Evolutionary conservation across 2,888 invertebrate species (phyloP).

Genomic region (Elysia crispata): DNA sequence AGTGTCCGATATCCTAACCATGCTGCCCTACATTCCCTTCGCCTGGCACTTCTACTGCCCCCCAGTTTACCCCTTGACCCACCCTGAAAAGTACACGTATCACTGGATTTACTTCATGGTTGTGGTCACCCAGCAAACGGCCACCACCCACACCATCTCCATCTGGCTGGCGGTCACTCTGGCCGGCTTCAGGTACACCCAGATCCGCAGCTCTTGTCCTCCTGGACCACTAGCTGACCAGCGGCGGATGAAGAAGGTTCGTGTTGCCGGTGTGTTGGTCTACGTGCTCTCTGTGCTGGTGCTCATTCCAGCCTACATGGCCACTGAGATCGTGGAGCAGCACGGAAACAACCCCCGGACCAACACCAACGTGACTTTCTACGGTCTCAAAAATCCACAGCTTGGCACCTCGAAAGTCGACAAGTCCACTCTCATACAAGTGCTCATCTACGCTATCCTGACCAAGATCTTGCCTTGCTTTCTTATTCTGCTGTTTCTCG

Average conservation of each 20-base stretch:
- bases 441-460: conserved; percentile 81
- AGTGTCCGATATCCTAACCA: conserved; percentile 92
- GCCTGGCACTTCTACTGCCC: conserved; percentile 82
- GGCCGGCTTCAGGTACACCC: conserved; percentile 90
- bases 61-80: conserved; percentile 54
- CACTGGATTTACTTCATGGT: conserved; percentile 77
- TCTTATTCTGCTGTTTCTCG: conserved; percentile 84
- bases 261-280: conserved; percentile 80
- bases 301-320: conserved; percentile 90
- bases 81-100: conserved; percentile 69
- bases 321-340: conserved; percentile 82
- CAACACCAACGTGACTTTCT: conserved; percentile 57
- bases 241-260: conserved; percentile 60
- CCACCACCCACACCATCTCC: conserved; percentile 92
- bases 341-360: conserved; percentile 48
- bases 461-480: conserved; percentile 94
- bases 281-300: conserved; percentile 90
- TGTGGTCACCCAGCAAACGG: conserved; percentile 93
- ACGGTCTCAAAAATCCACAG: conserved; percentile 58
- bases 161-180: conserved; percentile 94
- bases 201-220: conserved; percentile 67
- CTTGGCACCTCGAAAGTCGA: conserved; percentile 63
- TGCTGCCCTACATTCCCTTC: conserved; percentile 93
- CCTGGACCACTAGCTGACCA: conserved; percentile 63
- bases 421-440: conserved; percentile 62